These are phyloP conservation scores for Ennomos quercinarius DNA, from an alignment of 2,888 invertebrate species.

Conservation along the genomic window DNA sequence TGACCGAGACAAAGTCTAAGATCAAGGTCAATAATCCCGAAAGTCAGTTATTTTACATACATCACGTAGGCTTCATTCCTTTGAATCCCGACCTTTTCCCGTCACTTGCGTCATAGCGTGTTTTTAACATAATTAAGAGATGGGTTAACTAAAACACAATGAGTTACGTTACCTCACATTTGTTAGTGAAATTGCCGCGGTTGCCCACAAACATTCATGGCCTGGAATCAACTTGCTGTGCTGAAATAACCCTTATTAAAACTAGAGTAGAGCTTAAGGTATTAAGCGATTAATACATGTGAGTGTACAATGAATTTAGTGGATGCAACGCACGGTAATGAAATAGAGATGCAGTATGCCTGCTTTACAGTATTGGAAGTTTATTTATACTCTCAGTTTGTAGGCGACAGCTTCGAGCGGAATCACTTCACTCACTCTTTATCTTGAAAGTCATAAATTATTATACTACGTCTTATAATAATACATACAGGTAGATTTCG, in stretches of 20 bases:
- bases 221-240: conserved; percentile 12
- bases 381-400: not conserved
- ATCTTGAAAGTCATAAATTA: too few species aligned
- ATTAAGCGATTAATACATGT: conserved; percentile 23
- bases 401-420: not conserved
- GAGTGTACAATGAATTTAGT: conserved; percentile 33
- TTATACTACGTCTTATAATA: too few species aligned
- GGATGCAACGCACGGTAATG: conserved; percentile 42
- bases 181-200: conserved; percentile 31
- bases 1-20: too few species aligned
- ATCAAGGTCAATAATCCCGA: not conserved
- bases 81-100: conserved; percentile 23
- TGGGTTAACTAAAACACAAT: conserved; percentile 31
- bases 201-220: conserved; percentile 28
- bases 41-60: conserved; percentile 26
- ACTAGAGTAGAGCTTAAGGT: conserved; percentile 13
- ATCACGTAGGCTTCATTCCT: conserved; percentile 23
- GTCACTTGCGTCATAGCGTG: conserved; percentile 20
- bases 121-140: conserved; percentile 34
- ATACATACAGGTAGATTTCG: too few species aligned
- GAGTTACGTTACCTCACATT: conserved; percentile 30
- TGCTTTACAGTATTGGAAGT: conserved; percentile 1
- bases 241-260: conserved; percentile 25
- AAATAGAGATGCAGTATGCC: conserved; percentile 15
- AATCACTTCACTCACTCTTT: too few species aligned